Evolutionary conservation across 64 coral and sea anemone genomes (phyloP).

Genomic region (Platygyra sinensis): DNA sequence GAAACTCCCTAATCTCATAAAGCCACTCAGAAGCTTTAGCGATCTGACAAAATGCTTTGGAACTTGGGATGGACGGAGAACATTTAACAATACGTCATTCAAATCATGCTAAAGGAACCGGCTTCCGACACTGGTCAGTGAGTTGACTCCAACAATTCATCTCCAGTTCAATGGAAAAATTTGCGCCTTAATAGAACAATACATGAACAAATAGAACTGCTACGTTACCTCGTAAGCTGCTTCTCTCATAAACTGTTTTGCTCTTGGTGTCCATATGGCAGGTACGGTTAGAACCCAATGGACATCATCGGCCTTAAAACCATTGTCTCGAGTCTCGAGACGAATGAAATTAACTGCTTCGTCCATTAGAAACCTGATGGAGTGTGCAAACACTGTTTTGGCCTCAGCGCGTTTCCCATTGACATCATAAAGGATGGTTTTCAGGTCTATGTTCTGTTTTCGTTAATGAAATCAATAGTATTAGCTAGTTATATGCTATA

Average conservation of each 20-base stretch:
- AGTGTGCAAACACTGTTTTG: constrained; percentile 26
- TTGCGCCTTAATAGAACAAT: too few relatives aligned
- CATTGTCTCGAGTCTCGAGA: neutral
- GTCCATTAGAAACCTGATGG: constrained; percentile 25
- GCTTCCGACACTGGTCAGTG: too few relatives aligned
- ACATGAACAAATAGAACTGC: too few relatives aligned
- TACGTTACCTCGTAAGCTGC: constrained; percentile 43
- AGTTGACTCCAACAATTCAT: too few relatives aligned
- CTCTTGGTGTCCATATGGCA: constrained; percentile 47
- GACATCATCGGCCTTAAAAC: constrained; percentile 25
- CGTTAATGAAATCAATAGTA: neutral
- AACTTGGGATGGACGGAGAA: too few relatives aligned
- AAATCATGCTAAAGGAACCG: too few relatives aligned
- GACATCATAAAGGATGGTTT: neutral
- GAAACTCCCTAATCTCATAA: too few relatives aligned
- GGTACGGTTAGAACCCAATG: constrained; percentile 54
- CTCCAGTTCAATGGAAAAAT: too few relatives aligned
- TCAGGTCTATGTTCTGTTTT: constrained; percentile 3
- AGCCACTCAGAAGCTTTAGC: too few relatives aligned
- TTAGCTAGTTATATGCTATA: too few relatives aligned
- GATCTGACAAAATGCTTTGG: too few relatives aligned
- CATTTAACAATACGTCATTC: too few relatives aligned
- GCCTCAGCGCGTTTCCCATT: constrained; percentile 15
- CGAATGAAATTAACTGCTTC: constrained; percentile 26
- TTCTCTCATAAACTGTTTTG: constrained; percentile 60